phyloP scores from a whole-genome alignment of 2,797 vertebrate genomes.

The Carcharodon carcharias region DNA sequence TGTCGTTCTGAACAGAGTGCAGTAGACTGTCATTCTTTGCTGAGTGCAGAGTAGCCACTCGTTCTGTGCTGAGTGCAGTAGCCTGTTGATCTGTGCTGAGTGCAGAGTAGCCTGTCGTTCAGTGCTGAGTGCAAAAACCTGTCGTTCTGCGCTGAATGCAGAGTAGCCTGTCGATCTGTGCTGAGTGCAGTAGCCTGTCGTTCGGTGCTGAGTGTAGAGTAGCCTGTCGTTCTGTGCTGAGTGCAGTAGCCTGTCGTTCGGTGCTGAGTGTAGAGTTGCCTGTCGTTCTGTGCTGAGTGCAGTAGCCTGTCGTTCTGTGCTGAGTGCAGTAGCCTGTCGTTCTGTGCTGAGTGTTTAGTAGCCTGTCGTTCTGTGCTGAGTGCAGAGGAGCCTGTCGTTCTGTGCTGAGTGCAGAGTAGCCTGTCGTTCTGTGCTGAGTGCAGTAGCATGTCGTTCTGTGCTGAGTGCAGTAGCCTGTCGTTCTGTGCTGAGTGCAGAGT shows the following conservation, averaged over 20 bases:
- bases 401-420: no score
- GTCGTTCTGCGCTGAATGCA: not conserved
- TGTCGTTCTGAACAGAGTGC: not conserved
- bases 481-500: not conserved
- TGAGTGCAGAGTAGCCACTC: not conserved
- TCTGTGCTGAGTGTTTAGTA: not conserved
- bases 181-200: not conserved
- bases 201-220: not conserved
- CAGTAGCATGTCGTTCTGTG: not conserved
- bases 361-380: not conserved
- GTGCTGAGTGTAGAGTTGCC: not conserved
- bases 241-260: not conserved
- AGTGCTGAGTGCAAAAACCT: no score
- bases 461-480: not conserved
- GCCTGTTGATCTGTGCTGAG: not conserved
- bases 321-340: not conserved
- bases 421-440: not conserved
- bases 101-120: no score
- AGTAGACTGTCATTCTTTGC: not conserved
- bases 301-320: not conserved
- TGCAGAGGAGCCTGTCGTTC: no score
- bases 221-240: not conserved
- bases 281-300: not conserved
- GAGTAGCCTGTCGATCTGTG: not conserved
- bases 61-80: not conserved